A percentile compares a stretch with the other conserved stretches of the same genome.
These are phyloP conservation scores for Macquaria australasica DNA, from an alignment of 2,113 vertebrate species.

Conservation along the genomic window DNA sequence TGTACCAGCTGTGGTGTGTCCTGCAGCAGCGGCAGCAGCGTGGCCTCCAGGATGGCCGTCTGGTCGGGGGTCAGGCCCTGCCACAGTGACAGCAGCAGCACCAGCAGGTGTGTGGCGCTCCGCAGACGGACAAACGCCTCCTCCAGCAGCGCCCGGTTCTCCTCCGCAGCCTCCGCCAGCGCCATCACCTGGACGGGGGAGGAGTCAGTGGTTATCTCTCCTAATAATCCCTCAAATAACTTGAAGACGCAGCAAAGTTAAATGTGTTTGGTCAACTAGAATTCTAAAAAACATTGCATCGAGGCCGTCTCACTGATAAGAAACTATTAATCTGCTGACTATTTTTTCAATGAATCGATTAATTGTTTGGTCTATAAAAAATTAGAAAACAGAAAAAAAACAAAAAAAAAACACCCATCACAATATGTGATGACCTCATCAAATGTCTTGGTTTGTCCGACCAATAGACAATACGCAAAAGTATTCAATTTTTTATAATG, in stretches of 20 bases:
- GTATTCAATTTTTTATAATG: too few relatives aligned
- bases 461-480: too few relatives aligned
- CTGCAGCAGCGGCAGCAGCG: slow-evolving; percentile 90
- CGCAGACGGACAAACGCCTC: slow-evolving; percentile 89
- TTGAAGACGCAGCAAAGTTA: not conserved
- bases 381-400: too few relatives aligned
- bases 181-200: slow-evolving; percentile 88
- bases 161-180: slow-evolving; percentile 92
- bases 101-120: slow-evolving; percentile 91
- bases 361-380: too few relatives aligned
- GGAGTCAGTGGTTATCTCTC: not conserved
- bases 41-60: slow-evolving; percentile 90
- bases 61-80: slow-evolving; percentile 91
- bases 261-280: not conserved
- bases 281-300: not conserved
- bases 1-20: slow-evolving; percentile 92
- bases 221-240: not conserved
- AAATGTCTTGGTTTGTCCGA: too few relatives aligned
- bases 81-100: slow-evolving; percentile 92
- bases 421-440: too few relatives aligned
- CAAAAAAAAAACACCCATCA: too few relatives aligned
- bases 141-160: slow-evolving; percentile 87
- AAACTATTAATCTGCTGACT: too few relatives aligned
- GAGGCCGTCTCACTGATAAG: not conserved
- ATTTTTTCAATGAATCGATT: too few relatives aligned